Conservation (phyloP, 2,113 vertebrate species). For the Pedionomus torquatus region DNA sequence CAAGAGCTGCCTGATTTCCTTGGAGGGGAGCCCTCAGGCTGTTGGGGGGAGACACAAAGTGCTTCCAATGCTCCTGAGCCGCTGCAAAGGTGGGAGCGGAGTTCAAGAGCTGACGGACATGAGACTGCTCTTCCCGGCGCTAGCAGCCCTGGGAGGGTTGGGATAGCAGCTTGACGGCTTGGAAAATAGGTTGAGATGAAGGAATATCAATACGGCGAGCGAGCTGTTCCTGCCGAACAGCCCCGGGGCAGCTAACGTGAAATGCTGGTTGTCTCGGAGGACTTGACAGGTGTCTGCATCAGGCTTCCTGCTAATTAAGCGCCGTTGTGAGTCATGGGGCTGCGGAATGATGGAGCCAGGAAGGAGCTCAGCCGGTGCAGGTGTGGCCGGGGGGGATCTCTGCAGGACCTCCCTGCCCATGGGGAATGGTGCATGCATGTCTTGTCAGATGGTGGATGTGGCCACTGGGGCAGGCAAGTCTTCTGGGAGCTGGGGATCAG, state of each 20-base stretch:
- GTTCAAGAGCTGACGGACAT: not conserved
- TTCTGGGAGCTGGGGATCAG: not conserved
- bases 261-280: conserved; percentile 58
- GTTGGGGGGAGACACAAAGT: not conserved
- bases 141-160: conserved; percentile 5
- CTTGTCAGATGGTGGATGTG: not conserved
- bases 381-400: not conserved
- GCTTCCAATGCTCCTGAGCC: not conserved
- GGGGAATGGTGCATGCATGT: not conserved
- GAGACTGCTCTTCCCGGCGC: not conserved
- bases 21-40: not conserved
- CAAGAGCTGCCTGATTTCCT: not conserved
- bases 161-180: conserved; percentile 62
- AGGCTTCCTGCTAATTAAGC: conserved; percentile 62
- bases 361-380: not conserved
- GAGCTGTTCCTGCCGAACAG: conserved; percentile 57
- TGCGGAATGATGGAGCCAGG: not conserved
- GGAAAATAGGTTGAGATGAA: conserved; percentile 72
- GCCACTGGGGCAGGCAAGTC: not conserved
- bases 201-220: conserved; percentile 64
- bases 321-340: not conserved
- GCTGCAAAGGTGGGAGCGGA: not conserved
- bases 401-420: not conserved
- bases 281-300: conserved; percentile 66
- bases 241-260: conserved; percentile 54